Evolutionary conservation across 2,113 vertebrate species (phyloP).

Genomic region (Serranochromis macrocephalus): DNA sequence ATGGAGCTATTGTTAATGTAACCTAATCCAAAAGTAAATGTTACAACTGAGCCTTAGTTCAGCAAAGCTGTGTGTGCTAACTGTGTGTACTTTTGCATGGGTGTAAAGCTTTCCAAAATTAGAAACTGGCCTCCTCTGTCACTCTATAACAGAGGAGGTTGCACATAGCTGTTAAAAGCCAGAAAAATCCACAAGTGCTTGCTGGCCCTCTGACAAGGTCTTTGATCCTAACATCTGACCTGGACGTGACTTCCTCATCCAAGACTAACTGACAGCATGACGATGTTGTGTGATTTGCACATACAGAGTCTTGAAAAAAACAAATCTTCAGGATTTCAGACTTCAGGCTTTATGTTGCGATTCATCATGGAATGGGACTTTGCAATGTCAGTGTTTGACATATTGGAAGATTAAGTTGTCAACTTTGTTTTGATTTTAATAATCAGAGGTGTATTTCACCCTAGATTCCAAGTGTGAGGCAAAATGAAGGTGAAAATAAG

Average conservation of each 20-base stretch:
- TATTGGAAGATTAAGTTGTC: not conserved
- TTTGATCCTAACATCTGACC: slow-evolving; percentile 11
- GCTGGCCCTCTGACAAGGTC: not conserved
- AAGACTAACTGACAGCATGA: not conserved
- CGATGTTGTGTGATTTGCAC: not conserved
- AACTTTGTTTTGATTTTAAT: not conserved
- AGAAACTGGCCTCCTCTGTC: not conserved
- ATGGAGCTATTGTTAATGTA: not conserved
- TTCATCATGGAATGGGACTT: not conserved
- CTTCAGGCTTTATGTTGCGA: not conserved
- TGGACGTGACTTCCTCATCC: not conserved
- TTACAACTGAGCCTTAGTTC: not conserved
- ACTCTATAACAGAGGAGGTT: not conserved
- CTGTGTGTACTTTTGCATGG: not conserved
- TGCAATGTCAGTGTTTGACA: not conserved
- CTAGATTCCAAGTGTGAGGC: not conserved
- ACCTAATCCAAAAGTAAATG: not conserved
- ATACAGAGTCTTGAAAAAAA: not conserved
- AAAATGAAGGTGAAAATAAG: not conserved
- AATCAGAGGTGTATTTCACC: not conserved
- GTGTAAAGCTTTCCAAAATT: slow-evolving; percentile 28
- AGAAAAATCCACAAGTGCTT: slow-evolving; percentile 29
- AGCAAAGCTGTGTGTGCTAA: not conserved
- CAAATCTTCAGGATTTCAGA: not conserved
- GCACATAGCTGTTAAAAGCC: slow-evolving; percentile 14